Evolutionary conservation across 2,113 vertebrate genomes (phyloP).

Genomic region (Salminus brasiliensis): DNA sequence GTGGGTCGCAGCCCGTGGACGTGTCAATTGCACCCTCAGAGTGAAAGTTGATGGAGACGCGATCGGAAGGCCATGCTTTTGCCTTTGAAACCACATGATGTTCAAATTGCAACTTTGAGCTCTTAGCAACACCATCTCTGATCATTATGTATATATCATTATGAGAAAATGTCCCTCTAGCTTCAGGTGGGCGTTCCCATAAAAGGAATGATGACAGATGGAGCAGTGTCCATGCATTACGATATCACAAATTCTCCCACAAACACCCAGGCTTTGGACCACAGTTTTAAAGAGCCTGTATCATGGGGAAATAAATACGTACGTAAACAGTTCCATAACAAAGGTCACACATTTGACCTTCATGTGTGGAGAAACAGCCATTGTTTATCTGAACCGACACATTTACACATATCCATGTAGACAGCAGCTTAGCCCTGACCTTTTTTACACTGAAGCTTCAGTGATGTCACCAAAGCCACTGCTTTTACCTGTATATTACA

Average conservation of each 20-base stretch:
- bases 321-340: too few species aligned
- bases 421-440: too few species aligned
- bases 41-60: slow-evolving; percentile 67
- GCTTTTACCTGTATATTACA: too few species aligned
- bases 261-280: background rate
- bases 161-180: background rate
- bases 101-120: slow-evolving; percentile 66
- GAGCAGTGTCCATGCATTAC: background rate
- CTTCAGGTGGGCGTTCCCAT: background rate
- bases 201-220: background rate
- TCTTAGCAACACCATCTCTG: slow-evolving; percentile 57
- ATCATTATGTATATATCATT: slow-evolving; percentile 75
- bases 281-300: too few species aligned
- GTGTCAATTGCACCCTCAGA: slow-evolving; percentile 62
- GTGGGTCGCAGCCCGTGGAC: slow-evolving; percentile 68
- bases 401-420: too few species aligned
- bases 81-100: slow-evolving; percentile 72
- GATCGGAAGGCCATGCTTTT: slow-evolving; percentile 61
- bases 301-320: too few species aligned
- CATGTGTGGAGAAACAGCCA: too few species aligned
- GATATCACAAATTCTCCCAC: background rate
- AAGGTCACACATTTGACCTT: too few species aligned
- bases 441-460: too few species aligned
- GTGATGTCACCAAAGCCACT: too few species aligned
- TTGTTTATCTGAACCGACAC: too few species aligned